Base-by-base conservation (phyloP, 1,140 invertebrate species). In the Laupala kohalensis region DNA sequence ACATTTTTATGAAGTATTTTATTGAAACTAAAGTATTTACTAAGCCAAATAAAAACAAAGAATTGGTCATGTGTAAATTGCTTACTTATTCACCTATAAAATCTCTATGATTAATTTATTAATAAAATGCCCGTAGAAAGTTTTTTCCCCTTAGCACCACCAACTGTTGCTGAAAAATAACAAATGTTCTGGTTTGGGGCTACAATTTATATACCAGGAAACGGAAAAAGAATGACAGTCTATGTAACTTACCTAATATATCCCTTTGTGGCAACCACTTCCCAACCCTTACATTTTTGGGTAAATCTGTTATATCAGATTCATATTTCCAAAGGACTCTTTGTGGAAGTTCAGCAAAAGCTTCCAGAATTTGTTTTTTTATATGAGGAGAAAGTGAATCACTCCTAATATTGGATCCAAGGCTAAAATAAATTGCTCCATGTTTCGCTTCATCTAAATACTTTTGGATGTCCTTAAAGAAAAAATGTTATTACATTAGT, bases 241-340 rank as follows among this genome's bases (percentile, higher is more conserved):
- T n/a, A n/a, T n/a, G n/a, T n/a, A n/a, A 73, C 15, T 70, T 66
- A 69, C 87, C 83, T 74, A 89, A 78, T 74, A 88, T 80, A 78
- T 86, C 84, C 74, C 84, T 81, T 77, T 90, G 88, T 4, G 88
- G 85, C 13, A 89, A 76, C 88, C 88, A 90, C 74, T 83, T 80
- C 71, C 82, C 79, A 28, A 84, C 81, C 76, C 83, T 83, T 69
- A 90, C 82, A 77, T 90, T 89, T 71, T 80, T 78, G 23, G 87
- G 85, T 73, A 84, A 73, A 64, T 81, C 80, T n/a, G 80, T 75
- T 1, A 83, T 64, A 73, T 75, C 81, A 62, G 78, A 83, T 77
- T 84, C 87, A 84, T 79, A 88, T 82, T 84, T 87, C 85, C 80
- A 88, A 23, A 87, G 74, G 27, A 87, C 79, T 75, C 81, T 79